phyloP scores from a whole-genome alignment of 2,888 invertebrate genomes.

The Drosophila sordidapex region DNA sequence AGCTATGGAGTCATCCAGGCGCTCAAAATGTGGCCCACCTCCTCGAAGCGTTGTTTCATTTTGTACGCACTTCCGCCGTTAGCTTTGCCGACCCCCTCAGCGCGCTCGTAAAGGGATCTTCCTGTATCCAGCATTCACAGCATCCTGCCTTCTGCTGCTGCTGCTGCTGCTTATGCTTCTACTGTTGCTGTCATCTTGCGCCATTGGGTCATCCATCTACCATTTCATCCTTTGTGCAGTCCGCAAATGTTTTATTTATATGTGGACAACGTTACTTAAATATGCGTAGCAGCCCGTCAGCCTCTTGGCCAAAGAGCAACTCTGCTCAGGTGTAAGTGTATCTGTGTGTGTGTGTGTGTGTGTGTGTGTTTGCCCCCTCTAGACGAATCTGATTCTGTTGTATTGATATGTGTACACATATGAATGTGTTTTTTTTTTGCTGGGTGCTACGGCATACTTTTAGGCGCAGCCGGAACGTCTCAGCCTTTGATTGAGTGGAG shows the following conservation, averaged over 20 bases:
- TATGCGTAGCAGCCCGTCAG: conserved; percentile 61
- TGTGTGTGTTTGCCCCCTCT: conserved; percentile 10
- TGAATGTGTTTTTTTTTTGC: conserved; percentile 6
- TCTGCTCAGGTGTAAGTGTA: conserved; percentile 60
- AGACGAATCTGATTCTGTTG: conserved; percentile 29
- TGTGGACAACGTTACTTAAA: conserved; percentile 79
- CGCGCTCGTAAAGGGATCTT: conserved; percentile 78
- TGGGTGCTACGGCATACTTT: conserved; percentile 61
- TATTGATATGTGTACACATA: conserved; percentile 52
- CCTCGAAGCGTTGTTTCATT: conserved; percentile 66
- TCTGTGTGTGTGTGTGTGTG: conserved; percentile 8
- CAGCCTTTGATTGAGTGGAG: conserved; percentile 76
- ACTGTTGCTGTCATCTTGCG: conserved; percentile 76
- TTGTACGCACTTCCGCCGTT: conserved; percentile 81
- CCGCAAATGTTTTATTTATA: conserved; percentile 80
- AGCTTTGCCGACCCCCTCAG: conserved; percentile 20
- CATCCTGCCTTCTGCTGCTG: conserved; percentile 1
- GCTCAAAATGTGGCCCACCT: conserved; percentile 31
- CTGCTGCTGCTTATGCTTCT: conserved; percentile 31
- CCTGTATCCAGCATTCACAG: conserved; percentile 69
- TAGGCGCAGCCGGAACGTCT: conserved; percentile 58
- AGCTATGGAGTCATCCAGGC: conserved; percentile 31
- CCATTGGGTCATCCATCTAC: conserved; percentile 81
- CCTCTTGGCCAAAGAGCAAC: conserved; percentile 15
- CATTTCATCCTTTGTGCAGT: conserved; percentile 75